These are phyloP conservation scores for Netelia virgata DNA, from an alignment of 2,888 invertebrate genomes.

Conservation along the genomic window DNA sequence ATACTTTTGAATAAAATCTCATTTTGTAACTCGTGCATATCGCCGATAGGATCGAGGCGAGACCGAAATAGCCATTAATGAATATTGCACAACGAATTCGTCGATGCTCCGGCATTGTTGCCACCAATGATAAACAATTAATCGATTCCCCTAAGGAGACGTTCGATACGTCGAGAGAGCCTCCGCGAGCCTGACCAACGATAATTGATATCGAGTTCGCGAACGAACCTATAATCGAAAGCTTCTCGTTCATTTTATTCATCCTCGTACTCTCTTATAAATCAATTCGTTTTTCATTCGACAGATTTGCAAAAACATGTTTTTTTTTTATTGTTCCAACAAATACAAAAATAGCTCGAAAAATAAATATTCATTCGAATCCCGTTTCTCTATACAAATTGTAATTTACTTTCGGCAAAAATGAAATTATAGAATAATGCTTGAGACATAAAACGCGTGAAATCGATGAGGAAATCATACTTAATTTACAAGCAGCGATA, in stretches of 20 bases:
- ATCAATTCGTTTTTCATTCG: not conserved
- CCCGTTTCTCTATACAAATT: too few species aligned
- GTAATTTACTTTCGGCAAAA: too few species aligned
- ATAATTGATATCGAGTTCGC: not conserved
- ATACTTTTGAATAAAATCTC: not conserved
- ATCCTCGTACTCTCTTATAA: not conserved
- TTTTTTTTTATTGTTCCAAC: too few species aligned
- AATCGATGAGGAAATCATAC: too few species aligned
- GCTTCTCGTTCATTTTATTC: not conserved
- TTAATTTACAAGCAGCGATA: too few species aligned
- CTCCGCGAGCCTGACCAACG: not conserved
- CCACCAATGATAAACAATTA: constrained; percentile 25
- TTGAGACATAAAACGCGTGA: too few species aligned
- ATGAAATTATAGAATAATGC: too few species aligned
- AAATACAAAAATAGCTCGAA: too few species aligned
- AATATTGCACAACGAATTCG: not conserved
- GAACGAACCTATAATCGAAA: constrained; percentile 3
- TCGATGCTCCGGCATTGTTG: not conserved
- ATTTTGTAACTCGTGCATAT: not conserved
- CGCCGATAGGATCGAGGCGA: not conserved
- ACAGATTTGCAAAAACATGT: not conserved
- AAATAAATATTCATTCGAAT: too few species aligned
- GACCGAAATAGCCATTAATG: not conserved
- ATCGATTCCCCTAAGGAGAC: constrained; percentile 15
- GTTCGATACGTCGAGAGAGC: not conserved